These are phyloP conservation scores for Erebia aethiops DNA, from an alignment of 2,888 invertebrate species.

Conservation along the genomic window DNA sequence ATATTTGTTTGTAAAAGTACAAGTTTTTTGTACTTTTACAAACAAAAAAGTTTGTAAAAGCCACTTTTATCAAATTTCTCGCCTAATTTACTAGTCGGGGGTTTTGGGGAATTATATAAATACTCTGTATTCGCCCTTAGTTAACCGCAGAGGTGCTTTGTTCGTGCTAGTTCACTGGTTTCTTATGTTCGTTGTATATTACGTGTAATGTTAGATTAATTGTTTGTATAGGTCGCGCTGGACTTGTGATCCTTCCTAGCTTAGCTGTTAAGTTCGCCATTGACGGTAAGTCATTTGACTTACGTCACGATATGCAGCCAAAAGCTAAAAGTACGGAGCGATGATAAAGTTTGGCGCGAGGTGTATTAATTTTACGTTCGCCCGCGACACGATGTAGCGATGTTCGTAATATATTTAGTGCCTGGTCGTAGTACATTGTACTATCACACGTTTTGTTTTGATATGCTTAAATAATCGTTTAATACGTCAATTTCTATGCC, in stretches of 20 bases:
- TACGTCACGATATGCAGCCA: no score
- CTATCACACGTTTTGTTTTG: constrained; percentile 5
- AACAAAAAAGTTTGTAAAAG: no score
- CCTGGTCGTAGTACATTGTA: not conserved
- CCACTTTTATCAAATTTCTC: not conserved
- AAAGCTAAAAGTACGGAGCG: not conserved
- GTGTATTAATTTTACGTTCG: constrained; percentile 5
- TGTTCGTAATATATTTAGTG: constrained; percentile 7
- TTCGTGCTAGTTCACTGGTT: constrained; percentile 55
- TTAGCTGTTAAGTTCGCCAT: not conserved
- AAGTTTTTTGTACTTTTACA: no score
- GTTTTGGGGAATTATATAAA: constrained; percentile 34
- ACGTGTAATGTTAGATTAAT: constrained; percentile 60
- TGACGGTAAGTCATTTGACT: no score
- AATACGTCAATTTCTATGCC: not conserved
- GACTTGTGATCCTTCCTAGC: not conserved
- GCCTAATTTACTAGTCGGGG: not conserved
- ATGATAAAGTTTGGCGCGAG: constrained; percentile 8
- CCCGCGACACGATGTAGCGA: not conserved
- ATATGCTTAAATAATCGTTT: not conserved
- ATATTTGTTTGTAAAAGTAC: not conserved
- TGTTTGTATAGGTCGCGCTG: constrained; percentile 49
- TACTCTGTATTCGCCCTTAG: constrained; percentile 49
- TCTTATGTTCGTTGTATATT: constrained; percentile 58
- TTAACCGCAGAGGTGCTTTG: constrained; percentile 57